Evolutionary conservation across 2,888 invertebrate genomes (phyloP).

Genomic region (Polyommatus iphigenia): DNA sequence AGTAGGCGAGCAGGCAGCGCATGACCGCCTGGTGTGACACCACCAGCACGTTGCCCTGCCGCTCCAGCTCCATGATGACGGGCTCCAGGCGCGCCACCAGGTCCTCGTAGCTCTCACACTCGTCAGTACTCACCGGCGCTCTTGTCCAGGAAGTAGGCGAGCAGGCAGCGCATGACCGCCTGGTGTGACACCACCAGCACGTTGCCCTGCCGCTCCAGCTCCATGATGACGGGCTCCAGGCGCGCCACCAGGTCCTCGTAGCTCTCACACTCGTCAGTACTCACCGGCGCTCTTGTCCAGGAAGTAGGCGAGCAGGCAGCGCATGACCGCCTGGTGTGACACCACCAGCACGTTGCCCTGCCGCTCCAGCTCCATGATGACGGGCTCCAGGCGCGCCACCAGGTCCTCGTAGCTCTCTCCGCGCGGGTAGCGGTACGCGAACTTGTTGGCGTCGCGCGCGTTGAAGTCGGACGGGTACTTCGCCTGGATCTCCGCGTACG

Average conservation of each 20-base stretch:
- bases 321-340: slow-evolving; percentile 97
- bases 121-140: too few relatives aligned
- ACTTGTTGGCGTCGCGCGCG: slow-evolving; percentile 97
- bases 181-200: slow-evolving; percentile 98
- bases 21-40: slow-evolving; percentile 98
- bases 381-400: slow-evolving; percentile 97
- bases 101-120: slow-evolving; percentile 99
- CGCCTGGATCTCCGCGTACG: slow-evolving; percentile 96
- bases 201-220: slow-evolving; percentile 97
- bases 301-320: slow-evolving; percentile 98
- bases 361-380: slow-evolving; percentile 99
- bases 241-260: slow-evolving; percentile 95
- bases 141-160: slow-evolving; percentile 99
- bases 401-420: slow-evolving; percentile 99
- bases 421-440: slow-evolving; percentile 94
- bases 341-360: slow-evolving; percentile 98
- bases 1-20: slow-evolving; percentile 97
- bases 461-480: slow-evolving; percentile 98
- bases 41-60: slow-evolving; percentile 97
- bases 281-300: slow-evolving; percentile 95
- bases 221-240: slow-evolving; percentile 99
- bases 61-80: slow-evolving; percentile 98
- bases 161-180: slow-evolving; percentile 95
- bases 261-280: slow-evolving; percentile 38
- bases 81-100: slow-evolving; percentile 98